A percentile compares a stretch with the other conserved stretches of the same genome.
Conservation (phyloP, 2,113 vertebrate genomes). For the Furnarius figulus region DNA sequence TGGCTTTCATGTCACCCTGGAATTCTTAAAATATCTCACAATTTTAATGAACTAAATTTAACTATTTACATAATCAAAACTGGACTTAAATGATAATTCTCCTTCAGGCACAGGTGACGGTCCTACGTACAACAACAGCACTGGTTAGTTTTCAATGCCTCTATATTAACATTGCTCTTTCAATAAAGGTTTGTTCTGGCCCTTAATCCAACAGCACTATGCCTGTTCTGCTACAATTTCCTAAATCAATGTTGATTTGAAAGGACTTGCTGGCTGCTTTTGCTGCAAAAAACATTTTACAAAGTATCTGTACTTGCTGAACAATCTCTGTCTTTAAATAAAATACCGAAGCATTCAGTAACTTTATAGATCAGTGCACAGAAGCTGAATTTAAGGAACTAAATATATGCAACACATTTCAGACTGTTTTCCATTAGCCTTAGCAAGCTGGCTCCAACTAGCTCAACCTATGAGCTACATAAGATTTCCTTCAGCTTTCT, state of each 20-base stretch:
- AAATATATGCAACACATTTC: not conserved
- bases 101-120: not conserved
- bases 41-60: not conserved
- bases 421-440: not conserved
- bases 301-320: not conserved
- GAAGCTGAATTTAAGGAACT: not conserved
- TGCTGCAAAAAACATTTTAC: not conserved
- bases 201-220: not conserved
- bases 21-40: not conserved
- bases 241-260: not conserved
- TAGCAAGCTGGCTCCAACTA: not conserved
- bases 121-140: not conserved
- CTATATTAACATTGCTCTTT: not conserved
- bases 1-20: not conserved
- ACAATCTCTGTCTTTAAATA: not conserved
- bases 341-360: not conserved
- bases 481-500: not conserved
- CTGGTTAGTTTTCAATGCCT: not conserved
- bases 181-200: not conserved
- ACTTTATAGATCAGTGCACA: not conserved
- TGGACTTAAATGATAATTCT: not conserved
- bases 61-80: not conserved
- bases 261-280: not conserved
- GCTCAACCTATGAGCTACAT: not conserved
- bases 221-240: not conserved